A percentile compares a stretch with the other conserved stretches of the same genome.
Conservation (phyloP, 2,797 vertebrate species). For the Parauchenoglanis punctatus region DNA sequence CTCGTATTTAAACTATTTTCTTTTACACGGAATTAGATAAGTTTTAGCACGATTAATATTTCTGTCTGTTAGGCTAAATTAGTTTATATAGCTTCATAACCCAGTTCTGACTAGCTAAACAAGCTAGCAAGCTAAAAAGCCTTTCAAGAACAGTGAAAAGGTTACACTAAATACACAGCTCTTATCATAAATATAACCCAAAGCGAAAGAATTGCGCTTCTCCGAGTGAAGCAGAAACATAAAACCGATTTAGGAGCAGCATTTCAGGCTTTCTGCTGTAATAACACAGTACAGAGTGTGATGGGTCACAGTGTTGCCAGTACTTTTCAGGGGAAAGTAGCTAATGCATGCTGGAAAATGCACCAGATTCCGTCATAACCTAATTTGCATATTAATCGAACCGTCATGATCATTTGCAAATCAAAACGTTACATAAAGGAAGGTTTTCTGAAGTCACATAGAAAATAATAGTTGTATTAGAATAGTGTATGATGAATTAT, state of each 20-base stretch:
- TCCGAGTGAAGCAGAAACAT: background rate
- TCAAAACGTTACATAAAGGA: background rate
- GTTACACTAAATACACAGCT: background rate
- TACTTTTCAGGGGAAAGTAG: background rate
- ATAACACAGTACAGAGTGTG: background rate
- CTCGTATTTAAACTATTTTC: background rate
- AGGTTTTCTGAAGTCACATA: too few relatives aligned
- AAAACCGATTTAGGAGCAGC: background rate
- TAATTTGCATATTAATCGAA: background rate
- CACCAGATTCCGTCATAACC: background rate
- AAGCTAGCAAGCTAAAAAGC: background rate
- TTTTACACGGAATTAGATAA: background rate
- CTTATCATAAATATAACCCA: background rate
- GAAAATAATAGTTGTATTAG: too few relatives aligned
- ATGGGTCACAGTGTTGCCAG: background rate
- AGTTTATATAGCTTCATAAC: too few relatives aligned
- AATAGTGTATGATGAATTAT: background rate
- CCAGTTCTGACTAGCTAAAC: background rate
- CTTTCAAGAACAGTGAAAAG: constrained; percentile 2
- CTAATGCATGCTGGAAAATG: background rate
- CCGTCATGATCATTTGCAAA: background rate
- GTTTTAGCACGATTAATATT: background rate
- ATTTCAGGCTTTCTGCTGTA: background rate
- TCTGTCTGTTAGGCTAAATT: background rate
- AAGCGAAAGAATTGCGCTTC: background rate